These are phyloP conservation scores for Yoshiicerus persimilis DNA, from an alignment of 1,140 invertebrate genomes.

Conservation along the genomic window DNA sequence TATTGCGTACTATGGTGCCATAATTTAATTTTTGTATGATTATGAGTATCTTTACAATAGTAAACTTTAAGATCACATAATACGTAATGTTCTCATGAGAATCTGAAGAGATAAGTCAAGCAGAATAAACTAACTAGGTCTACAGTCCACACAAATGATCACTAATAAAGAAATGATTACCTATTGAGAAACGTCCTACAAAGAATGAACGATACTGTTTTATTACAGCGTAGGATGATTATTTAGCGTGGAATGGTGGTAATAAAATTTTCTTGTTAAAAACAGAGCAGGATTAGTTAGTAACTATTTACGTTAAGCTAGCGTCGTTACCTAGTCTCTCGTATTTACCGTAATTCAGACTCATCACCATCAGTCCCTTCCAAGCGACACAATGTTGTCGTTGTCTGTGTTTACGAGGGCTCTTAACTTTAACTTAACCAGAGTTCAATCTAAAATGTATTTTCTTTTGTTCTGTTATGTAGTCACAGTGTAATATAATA, in stretches of 20 bases:
- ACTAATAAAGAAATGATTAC: constrained; percentile 7
- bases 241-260: constrained; percentile 5
- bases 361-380: neutral
- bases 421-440: neutral
- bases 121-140: neutral
- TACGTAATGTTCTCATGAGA: neutral
- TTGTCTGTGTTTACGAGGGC: neutral
- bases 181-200: constrained; percentile 4
- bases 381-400: neutral
- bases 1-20: neutral
- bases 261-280: constrained; percentile 20
- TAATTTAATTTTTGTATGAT: neutral
- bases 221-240: neutral
- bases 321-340: neutral
- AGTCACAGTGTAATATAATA: neutral
- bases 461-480: neutral
- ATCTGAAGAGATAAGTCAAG: neutral
- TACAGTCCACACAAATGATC: neutral
- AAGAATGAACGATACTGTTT: constrained; percentile 16
- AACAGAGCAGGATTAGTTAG: neutral
- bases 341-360: neutral
- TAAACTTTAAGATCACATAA: neutral
- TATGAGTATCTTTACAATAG: neutral
- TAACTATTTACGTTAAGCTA: neutral
- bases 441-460: neutral